Conservation (phyloP, 2,113 vertebrate genomes). For the Rhadina sibilatrix region DNA sequence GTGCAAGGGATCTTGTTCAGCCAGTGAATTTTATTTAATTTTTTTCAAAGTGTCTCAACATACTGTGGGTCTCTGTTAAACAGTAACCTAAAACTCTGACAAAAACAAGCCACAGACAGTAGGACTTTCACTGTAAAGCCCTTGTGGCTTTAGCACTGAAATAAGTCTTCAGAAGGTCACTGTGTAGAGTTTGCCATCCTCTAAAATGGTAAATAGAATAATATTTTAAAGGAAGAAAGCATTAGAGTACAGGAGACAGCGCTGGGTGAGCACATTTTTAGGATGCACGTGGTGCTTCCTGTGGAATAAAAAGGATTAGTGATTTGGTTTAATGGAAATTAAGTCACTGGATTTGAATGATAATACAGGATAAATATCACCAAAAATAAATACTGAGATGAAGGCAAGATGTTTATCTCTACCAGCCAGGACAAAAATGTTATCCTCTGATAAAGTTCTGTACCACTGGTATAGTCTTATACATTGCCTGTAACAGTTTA, state of each 20-base stretch:
- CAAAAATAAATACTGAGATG: conserved; percentile 66
- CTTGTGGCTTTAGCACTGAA: background rate
- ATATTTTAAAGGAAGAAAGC: conserved; percentile 23
- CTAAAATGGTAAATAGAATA: background rate
- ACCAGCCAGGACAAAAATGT: background rate
- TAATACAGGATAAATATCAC: conserved; percentile 62
- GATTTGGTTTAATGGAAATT: conserved; percentile 60
- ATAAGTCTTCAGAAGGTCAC: background rate
- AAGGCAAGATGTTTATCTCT: conserved; percentile 49
- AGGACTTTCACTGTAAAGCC: background rate
- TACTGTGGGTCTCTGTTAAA: background rate
- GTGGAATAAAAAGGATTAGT: conserved; percentile 61
- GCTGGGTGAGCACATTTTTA: conserved; percentile 7
- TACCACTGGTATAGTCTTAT: background rate
- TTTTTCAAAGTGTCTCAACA: background rate
- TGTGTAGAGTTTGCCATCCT: background rate
- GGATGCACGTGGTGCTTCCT: conserved; percentile 56
- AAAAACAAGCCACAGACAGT: background rate
- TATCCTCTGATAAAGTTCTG: background rate
- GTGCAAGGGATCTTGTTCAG: background rate
- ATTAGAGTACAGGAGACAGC: background rate
- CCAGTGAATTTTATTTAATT: background rate
- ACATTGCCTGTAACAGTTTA: background rate
- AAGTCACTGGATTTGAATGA: conserved; percentile 68
- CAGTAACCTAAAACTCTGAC: background rate